phyloP scores from a whole-genome alignment of 2,113 vertebrate species.

The Sylvia atricapilla region DNA sequence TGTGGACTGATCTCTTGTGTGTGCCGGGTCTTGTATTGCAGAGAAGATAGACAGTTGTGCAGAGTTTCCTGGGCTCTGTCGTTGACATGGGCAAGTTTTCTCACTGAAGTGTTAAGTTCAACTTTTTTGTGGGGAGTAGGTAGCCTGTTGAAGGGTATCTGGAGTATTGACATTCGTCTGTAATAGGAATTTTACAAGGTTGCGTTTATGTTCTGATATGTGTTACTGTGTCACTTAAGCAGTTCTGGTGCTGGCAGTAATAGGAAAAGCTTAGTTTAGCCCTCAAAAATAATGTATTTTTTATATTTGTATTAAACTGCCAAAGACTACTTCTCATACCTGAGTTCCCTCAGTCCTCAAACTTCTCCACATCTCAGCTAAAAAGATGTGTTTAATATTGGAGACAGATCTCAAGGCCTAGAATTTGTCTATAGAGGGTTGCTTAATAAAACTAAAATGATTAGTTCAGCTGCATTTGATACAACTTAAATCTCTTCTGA shows the following conservation, averaged over 20 bases:
- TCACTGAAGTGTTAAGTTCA: background rate
- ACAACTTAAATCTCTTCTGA: background rate
- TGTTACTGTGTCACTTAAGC: background rate
- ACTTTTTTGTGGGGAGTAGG: background rate
- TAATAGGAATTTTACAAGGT: background rate
- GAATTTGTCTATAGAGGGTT: background rate
- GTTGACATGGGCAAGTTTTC: background rate
- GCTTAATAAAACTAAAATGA: slow-evolving; percentile 33
- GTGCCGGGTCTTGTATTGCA: background rate
- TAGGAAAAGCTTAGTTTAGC: background rate
- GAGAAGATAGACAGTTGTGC: background rate
- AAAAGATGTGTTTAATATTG: background rate
- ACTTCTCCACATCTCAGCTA: slow-evolving; percentile 24
- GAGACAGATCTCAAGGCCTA: background rate
- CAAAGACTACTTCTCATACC: slow-evolving; percentile 50
- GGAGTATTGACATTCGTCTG: background rate
- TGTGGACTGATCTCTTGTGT: background rate
- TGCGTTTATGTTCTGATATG: background rate
- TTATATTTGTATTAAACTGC: slow-evolving; percentile 29
- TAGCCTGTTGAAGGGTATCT: background rate
- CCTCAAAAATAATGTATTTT: slow-evolving; percentile 15
- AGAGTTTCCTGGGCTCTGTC: background rate
- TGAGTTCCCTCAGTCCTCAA: slow-evolving; percentile 22
- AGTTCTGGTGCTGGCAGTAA: slow-evolving; percentile 13
- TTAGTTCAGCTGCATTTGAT: slow-evolving; percentile 53